Evolutionary conservation across 2,113 vertebrate genomes (phyloP).

Genomic region (Pteruthius melanotis): DNA sequence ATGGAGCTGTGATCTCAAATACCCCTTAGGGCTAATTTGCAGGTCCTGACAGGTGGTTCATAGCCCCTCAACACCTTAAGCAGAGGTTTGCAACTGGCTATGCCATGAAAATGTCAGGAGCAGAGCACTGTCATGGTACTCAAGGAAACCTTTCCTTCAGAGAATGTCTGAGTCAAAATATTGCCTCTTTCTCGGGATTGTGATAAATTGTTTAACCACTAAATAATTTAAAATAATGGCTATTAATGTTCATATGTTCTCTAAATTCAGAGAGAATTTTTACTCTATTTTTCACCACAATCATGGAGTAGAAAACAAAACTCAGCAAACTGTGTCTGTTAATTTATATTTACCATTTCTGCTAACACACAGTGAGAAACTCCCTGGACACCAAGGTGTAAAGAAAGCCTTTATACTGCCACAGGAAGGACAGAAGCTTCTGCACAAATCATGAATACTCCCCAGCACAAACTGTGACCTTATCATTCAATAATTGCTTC

Average conservation of each 20-base stretch:
- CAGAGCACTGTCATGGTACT: background rate
- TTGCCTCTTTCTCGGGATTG: background rate
- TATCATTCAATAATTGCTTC: conserved; percentile 36
- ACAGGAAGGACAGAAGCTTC: background rate
- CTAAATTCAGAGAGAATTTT: background rate
- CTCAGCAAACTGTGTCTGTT: background rate
- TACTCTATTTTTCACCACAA: background rate
- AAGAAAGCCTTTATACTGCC: background rate
- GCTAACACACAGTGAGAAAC: background rate
- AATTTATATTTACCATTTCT: background rate
- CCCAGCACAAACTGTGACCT: background rate
- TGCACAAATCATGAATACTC: background rate
- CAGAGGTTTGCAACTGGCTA: background rate
- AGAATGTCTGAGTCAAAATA: background rate
- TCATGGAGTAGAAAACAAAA: background rate
- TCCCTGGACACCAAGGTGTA: conserved; percentile 12
- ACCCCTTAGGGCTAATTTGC: background rate
- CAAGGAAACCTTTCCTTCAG: background rate
- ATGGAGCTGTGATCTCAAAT: background rate
- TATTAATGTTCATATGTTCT: background rate
- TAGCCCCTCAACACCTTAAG: background rate
- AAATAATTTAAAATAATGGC: background rate
- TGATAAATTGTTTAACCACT: background rate
- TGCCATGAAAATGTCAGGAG: background rate
- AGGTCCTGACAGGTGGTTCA: background rate